Conservation (phyloP, 2,888 invertebrate species). For the Adela reaumurella region DNA sequence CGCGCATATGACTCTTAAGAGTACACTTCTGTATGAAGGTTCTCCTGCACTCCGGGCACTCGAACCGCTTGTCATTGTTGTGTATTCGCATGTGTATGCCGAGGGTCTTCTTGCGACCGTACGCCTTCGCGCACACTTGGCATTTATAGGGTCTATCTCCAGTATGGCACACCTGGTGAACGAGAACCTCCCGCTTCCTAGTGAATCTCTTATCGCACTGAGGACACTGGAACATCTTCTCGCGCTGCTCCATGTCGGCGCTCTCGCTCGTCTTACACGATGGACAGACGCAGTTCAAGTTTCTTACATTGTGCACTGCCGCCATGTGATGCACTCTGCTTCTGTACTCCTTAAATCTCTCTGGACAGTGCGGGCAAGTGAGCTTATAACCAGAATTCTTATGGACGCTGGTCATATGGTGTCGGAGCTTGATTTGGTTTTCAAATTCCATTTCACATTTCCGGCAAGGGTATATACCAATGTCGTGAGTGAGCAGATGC, state of each 20-base stretch:
- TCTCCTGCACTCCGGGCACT: constrained; percentile 42
- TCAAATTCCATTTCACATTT: not conserved
- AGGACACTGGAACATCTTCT: not conserved
- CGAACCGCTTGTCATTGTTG: constrained; percentile 25
- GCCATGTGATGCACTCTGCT: not conserved
- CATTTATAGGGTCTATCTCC: not conserved
- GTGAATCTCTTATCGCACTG: not conserved
- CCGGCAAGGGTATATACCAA: not conserved
- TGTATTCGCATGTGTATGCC: constrained; percentile 38
- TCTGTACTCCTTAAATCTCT: not conserved
- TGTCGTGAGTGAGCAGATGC: constrained; percentile 2
- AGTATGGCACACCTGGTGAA: not conserved
- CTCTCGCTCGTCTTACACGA: not conserved
- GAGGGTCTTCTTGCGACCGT: constrained; percentile 21
- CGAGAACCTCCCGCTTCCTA: not conserved
- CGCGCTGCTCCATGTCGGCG: not conserved
- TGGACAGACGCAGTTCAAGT: not conserved
- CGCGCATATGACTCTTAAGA: not conserved
- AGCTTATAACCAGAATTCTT: not conserved
- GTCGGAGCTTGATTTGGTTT: not conserved
- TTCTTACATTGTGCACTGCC: not conserved
- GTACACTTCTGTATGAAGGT: constrained; percentile 22
- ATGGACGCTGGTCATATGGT: not conserved
- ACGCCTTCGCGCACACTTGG: not conserved
- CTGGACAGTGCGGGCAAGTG: not conserved